Base-by-base conservation (phyloP, 1,140 invertebrate genomes). In the Hormaphis cornu region DNA sequence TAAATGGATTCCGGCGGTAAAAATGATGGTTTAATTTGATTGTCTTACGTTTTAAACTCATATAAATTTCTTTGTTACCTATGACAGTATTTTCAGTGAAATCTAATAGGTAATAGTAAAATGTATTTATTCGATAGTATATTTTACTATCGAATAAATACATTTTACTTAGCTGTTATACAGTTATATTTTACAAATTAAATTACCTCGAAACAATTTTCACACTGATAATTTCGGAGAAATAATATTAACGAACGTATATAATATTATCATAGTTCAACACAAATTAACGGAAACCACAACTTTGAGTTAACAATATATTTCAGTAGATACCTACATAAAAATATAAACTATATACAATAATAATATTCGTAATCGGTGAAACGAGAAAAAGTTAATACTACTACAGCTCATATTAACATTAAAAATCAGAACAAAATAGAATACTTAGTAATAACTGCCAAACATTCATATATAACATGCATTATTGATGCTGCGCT, bases 281-380 rank as follows among this genome's bases (percentile, higher is more conserved):
- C 28, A 54, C 28, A 52, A 26, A 56, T 40, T 37, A 24, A 40
- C 40, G 40, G 40, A 22, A 37, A 58, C 37, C 33, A 58, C 54
- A 58, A 58, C 54, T 37, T 20, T 37, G 24, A 58, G 40, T 56
- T 40, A 33, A 58, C 54, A 58, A 58, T 35, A 58, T 58, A 58
- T 40, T 58, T 40, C 14, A 58, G 20, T 58, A n/a, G n/a, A n/a
- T n/a, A n/a, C n/a, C n/a, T n/a, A n/a, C n/a, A n/a, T n/a, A 58
- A 58, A 58, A 58, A 58, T 58, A 58, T 40, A 58, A 58, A 58
- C 40, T 58, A 33, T 58, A 40, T 24, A 40, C 37, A 35, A 58
- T 37, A n/a, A 40, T 56, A 20, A 35, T 58, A 37, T 58, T 20
- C 33, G 20, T 10, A 20, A 9, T 9, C 4, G 22, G 20, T 58